These are phyloP conservation scores for Palythoa grandis DNA, from an alignment of 92 coral and sea anemone genomes.

Conservation along the genomic window DNA sequence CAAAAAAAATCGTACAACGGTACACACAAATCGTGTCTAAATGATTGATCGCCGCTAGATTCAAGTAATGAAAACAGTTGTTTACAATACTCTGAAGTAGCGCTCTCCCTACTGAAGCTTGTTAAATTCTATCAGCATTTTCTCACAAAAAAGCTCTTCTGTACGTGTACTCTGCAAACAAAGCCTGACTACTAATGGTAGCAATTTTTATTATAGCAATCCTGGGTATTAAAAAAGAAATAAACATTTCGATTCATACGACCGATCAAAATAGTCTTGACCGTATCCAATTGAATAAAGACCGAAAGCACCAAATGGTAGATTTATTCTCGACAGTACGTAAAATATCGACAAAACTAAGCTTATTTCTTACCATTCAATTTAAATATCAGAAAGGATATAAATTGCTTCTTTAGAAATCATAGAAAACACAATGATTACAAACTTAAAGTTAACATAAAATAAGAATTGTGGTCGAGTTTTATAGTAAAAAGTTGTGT, in stretches of 20 bases:
- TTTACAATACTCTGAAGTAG: not conserved
- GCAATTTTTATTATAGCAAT: not conserved
- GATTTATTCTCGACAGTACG: no score
- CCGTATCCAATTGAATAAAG: no score
- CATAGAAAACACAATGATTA: not conserved
- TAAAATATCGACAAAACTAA: not conserved
- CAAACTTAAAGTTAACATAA: not conserved
- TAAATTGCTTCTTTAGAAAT: not conserved
- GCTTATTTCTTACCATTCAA: not conserved
- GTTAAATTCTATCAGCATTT: not conserved
- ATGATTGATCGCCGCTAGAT: not conserved
- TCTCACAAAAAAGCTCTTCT: not conserved
- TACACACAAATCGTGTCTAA: no score
- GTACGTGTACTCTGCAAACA: not conserved
- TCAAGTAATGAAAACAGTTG: not conserved
- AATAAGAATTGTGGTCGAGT: not conserved
- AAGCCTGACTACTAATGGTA: no score
- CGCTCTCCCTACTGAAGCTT: no score
- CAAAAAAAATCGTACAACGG: no score
- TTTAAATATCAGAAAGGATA: not conserved
- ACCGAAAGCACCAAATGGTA: no score
- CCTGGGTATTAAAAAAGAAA: not conserved
- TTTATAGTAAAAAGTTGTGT: not conserved
- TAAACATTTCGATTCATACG: not conserved
- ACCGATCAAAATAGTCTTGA: not conserved